phyloP scores from a whole-genome alignment of 1,140 invertebrate species.

The Lucilia cuprina region DNA sequence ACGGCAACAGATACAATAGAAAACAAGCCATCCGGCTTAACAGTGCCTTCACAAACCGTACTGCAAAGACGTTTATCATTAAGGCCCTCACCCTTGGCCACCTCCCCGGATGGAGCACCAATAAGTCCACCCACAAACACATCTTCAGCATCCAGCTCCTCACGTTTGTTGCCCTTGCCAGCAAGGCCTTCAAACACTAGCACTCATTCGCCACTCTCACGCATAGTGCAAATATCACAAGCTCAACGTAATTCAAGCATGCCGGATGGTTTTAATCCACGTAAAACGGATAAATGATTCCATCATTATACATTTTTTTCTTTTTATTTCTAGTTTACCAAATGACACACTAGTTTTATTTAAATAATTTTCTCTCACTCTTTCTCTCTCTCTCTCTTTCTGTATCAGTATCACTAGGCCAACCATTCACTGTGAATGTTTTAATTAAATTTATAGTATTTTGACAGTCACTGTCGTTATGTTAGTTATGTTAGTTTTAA shows the following conservation, averaged over 20 bases:
- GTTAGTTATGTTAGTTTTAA: neutral
- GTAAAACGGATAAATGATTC: constrained; percentile 28
- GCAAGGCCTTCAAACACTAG: constrained; percentile 37
- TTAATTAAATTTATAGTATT: neutral
- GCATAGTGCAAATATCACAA: constrained; percentile 60
- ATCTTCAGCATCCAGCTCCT: constrained; percentile 6
- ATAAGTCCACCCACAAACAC: neutral
- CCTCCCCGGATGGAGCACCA: constrained; percentile 34
- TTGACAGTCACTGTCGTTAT: neutral
- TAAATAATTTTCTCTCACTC: neutral
- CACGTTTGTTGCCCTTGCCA: constrained; percentile 47
- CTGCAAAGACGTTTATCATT: constrained; percentile 57
- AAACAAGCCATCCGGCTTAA: neutral
- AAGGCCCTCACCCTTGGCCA: constrained; percentile 57
- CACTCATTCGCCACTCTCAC: constrained; percentile 58
- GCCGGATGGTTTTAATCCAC: constrained; percentile 46
- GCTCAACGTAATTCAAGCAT: constrained; percentile 60
- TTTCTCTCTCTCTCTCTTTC: no score
- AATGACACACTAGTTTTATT: neutral
- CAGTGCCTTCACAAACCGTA: constrained; percentile 46
- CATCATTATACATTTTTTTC: neutral
- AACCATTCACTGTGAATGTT: no score
- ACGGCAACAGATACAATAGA: constrained; percentile 36
- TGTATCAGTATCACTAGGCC: no score
- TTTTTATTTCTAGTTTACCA: constrained; percentile 12